Percentiles rank a stretch among this genome's conserved stretches.
These are phyloP conservation scores for Apostichopus leukothele DNA, from an alignment of 53 echinoderm and acorn worm species.

Conservation along the genomic window DNA sequence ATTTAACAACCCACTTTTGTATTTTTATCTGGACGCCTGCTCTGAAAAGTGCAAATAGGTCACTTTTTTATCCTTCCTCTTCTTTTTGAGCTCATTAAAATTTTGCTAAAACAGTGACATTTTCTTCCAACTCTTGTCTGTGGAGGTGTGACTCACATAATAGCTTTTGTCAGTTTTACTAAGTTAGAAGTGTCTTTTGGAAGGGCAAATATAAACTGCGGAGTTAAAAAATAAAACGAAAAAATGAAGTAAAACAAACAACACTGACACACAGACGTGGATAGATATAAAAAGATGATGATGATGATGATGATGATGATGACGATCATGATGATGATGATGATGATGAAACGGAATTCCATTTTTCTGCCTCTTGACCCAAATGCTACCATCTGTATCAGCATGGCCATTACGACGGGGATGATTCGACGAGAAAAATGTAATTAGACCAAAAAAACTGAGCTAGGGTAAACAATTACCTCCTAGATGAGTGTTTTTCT, in stretches of 20 bases:
- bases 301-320: too few species aligned
- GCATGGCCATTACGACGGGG: not conserved
- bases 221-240: not conserved
- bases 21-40: not conserved
- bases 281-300: too few species aligned
- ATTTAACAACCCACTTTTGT: too few species aligned
- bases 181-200: not conserved
- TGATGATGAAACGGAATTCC: not conserved
- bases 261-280: too few species aligned
- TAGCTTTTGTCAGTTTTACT: slow-evolving; percentile 2
- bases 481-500: slow-evolving; percentile 10
- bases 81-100: not conserved
- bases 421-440: not conserved
- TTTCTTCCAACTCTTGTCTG: slow-evolving; percentile 35
- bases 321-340: not conserved
- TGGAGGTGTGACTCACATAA: not conserved
- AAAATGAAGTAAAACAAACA: not conserved
- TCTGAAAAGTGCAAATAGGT: slow-evolving; percentile 6
- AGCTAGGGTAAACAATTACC: slow-evolving; percentile 11
- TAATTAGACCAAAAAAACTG: slow-evolving; percentile 11
- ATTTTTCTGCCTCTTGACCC: not conserved
- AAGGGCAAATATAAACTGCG: not conserved
- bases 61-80: not conserved
- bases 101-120: slow-evolving; percentile 31
- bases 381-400: slow-evolving; percentile 15